phyloP scores from a whole-genome alignment of 2,888 invertebrate species.

The Nysson spinosus region DNA sequence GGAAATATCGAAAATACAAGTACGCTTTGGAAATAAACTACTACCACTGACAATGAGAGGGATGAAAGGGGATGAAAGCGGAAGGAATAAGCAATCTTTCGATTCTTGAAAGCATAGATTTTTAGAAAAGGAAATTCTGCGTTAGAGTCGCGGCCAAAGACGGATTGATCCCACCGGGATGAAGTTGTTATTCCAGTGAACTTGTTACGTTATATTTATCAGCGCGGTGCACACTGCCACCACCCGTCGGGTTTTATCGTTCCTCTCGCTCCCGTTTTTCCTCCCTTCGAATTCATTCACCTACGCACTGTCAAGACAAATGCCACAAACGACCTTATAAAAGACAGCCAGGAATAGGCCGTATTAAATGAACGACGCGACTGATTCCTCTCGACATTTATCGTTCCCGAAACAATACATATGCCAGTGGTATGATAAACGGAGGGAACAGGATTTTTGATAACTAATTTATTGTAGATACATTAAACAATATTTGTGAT shows the following conservation, averaged over 20 bases:
- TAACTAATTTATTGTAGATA: too few relatives aligned
- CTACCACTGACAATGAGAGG: not conserved
- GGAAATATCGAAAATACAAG: too few relatives aligned
- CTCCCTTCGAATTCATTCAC: constrained; percentile 50
- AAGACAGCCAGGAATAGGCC: constrained; percentile 44
- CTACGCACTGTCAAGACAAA: constrained; percentile 51
- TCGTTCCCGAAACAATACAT: constrained; percentile 12
- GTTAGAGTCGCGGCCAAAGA: constrained; percentile 63
- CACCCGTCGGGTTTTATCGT: constrained; percentile 60
- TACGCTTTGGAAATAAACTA: not conserved
- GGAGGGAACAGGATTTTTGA: too few relatives aligned
- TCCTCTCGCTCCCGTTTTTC: constrained; percentile 50
- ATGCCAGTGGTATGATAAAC: not conserved
- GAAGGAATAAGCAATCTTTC: constrained; percentile 39
- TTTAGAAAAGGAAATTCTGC: constrained; percentile 50
- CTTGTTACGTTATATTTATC: constrained; percentile 78
- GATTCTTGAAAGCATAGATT: constrained; percentile 49
- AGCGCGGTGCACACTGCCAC: constrained; percentile 68
- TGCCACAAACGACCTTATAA: constrained; percentile 56
- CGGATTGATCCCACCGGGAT: constrained; percentile 76
- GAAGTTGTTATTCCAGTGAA: constrained; percentile 76
- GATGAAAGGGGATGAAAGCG: constrained; percentile 4
- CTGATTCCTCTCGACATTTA: constrained; percentile 35
- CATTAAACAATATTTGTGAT: too few relatives aligned
- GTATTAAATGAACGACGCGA: constrained; percentile 43